These are phyloP conservation scores for Salpingus planirostris DNA, from an alignment of 2,888 invertebrate species.

Conservation along the genomic window DNA sequence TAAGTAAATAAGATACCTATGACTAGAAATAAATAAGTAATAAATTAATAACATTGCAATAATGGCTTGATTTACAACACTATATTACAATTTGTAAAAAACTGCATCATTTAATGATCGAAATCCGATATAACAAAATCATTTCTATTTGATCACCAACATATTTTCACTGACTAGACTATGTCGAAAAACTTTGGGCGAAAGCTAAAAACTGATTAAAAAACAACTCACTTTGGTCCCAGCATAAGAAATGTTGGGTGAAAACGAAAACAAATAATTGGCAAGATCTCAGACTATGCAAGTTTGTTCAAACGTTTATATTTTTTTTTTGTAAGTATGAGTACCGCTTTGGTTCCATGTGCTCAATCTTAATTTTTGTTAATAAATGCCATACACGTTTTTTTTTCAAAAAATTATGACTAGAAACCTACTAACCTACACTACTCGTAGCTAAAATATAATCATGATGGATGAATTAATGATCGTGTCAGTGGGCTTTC, in stretches of 20 bases:
- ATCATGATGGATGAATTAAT: constrained; percentile 21
- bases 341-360: constrained; percentile 24
- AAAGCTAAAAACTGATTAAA: constrained; percentile 14
- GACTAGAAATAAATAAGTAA: constrained; percentile 20
- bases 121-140: constrained; percentile 9
- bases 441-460: constrained; percentile 39
- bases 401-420: constrained; percentile 25
- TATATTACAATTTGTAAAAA: constrained; percentile 12
- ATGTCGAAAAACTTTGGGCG: constrained; percentile 11
- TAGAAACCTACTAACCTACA: constrained; percentile 29
- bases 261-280: constrained; percentile 15
- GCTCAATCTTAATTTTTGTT: constrained; percentile 16
- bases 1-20: constrained; percentile 17
- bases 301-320: constrained; percentile 16
- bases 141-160: constrained; percentile 11
- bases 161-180: constrained; percentile 15
- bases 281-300: constrained; percentile 23
- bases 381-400: constrained; percentile 29
- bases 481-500: constrained; percentile 9
- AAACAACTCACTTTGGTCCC: constrained; percentile 21
- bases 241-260: constrained; percentile 22
- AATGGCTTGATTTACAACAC: constrained; percentile 18
- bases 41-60: constrained; percentile 24
- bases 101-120: constrained; percentile 6
- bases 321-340: too few relatives aligned